These are phyloP conservation scores for Polyploca ridens DNA, from an alignment of 2,888 invertebrate genomes.

Conservation along the genomic window DNA sequence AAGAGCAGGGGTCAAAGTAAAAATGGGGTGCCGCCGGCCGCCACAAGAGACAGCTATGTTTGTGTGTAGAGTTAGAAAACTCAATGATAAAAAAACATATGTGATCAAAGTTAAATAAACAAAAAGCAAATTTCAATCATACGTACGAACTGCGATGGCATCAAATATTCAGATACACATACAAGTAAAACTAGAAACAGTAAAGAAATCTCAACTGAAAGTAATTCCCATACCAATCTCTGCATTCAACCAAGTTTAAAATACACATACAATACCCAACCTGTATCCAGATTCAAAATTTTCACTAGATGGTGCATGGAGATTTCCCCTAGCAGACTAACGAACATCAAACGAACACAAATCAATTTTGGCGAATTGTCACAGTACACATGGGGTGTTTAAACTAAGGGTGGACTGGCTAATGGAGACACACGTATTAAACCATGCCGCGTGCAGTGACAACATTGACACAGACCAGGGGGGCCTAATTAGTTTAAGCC, in stretches of 20 bases:
- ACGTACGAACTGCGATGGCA: neutral
- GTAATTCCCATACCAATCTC: neutral
- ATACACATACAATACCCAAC: neutral
- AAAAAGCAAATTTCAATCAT: too few species aligned
- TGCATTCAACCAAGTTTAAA: neutral
- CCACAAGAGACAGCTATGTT: neutral
- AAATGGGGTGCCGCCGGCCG: neutral
- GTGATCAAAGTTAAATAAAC: neutral
- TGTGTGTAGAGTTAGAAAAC: neutral
- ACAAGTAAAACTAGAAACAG: neutral
- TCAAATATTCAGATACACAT: neutral
- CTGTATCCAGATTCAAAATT: neutral
- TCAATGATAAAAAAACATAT: neutral
- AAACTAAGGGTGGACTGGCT: conserved; percentile 71
- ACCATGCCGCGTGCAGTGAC: conserved; percentile 76
- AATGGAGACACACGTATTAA: conserved; percentile 84
- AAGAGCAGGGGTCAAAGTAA: neutral
- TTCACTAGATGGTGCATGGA: conserved; percentile 18
- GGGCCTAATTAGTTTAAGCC: conserved; percentile 82
- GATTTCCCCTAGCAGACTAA: conserved; percentile 37
- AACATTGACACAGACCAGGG: conserved; percentile 78
- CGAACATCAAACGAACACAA: conserved; percentile 66
- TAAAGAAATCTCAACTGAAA: neutral
- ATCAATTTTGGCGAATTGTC: conserved; percentile 82
- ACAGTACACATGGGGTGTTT: conserved; percentile 68